phyloP scores from a whole-genome alignment of 1,140 invertebrate genomes.

The Heliconius congener region DNA sequence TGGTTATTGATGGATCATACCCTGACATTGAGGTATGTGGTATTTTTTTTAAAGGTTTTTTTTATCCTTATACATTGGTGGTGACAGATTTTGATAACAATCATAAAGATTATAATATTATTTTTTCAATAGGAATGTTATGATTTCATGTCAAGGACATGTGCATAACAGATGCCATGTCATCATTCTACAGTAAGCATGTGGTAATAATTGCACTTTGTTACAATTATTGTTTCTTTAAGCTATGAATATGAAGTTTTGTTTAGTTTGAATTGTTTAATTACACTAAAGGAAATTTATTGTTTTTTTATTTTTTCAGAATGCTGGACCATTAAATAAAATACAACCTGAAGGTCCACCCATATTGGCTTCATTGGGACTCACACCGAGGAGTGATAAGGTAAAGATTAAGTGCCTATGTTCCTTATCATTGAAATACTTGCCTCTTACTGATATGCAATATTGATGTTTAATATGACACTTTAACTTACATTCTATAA shows the following conservation, averaged over 20 bases:
- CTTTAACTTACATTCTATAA: slow-evolving; percentile 37
- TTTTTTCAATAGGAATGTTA: slow-evolving; percentile 30
- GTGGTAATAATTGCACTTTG: slow-evolving; percentile 4
- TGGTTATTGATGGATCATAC: slow-evolving; percentile 78
- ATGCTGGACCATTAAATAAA: slow-evolving; percentile 56
- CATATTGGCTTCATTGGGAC: slow-evolving; percentile 78
- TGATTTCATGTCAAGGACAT: slow-evolving; percentile 68
- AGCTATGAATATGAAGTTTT: background rate
- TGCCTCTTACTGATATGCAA: slow-evolving; percentile 21
- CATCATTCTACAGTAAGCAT: slow-evolving; percentile 32
- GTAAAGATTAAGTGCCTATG: slow-evolving; percentile 65
- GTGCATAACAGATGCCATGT: slow-evolving; percentile 50
- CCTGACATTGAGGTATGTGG: slow-evolving; percentile 69
- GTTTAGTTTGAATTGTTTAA: background rate
- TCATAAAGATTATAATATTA: slow-evolving; percentile 9
- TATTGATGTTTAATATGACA: slow-evolving; percentile 47
- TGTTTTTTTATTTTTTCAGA: slow-evolving; percentile 51
- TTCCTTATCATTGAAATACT: slow-evolving; percentile 49
- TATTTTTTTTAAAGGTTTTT: background rate
- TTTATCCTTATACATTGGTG: background rate
- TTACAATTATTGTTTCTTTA: background rate
- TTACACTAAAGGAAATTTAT: background rate
- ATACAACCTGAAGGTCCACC: slow-evolving; percentile 78
- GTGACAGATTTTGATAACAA: background rate
- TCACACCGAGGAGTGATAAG: slow-evolving; percentile 81